Conservation (phyloP, 1,140 invertebrate genomes). For the Frieseomelitta varia region DNA sequence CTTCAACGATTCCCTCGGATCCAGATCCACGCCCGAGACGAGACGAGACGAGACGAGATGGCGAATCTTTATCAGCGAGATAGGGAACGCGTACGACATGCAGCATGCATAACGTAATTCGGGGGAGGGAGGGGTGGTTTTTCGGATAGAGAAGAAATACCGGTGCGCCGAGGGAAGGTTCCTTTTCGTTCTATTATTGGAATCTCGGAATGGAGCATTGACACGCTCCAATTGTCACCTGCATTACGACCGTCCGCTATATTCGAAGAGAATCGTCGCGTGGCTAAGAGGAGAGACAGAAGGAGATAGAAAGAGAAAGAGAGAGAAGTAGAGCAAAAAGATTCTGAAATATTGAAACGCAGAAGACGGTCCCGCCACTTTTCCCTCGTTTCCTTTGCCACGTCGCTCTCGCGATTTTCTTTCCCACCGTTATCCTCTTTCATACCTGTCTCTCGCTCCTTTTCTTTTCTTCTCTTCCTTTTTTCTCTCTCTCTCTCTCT, state of each 20-base stretch:
- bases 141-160: constrained; percentile 54
- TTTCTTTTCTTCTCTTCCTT: constrained; percentile 2
- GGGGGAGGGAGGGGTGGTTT: constrained; percentile 36
- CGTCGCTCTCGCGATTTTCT: constrained; percentile 46
- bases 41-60: constrained; percentile 13
- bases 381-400: constrained; percentile 24
- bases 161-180: constrained; percentile 25
- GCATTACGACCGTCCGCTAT: constrained; percentile 54
- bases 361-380: constrained; percentile 54
- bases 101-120: constrained; percentile 70
- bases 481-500: too few species aligned
- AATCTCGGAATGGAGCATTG: constrained; percentile 62
- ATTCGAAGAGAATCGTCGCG: constrained; percentile 45
- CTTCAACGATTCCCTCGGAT: constrained; percentile 31
- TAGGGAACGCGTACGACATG: constrained; percentile 32
- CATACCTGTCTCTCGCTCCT: not conserved
- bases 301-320: not conserved
- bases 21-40: not conserved
- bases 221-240: constrained; percentile 70
- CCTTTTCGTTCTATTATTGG: constrained; percentile 66
- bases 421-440: constrained; percentile 14
- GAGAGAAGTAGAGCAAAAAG: not conserved
- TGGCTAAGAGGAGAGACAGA: not conserved
- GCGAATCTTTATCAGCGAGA: constrained; percentile 61
- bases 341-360: constrained; percentile 72